Conservation (phyloP, 2,797 vertebrate species). For the Microctenopoma steveboyesi region DNA sequence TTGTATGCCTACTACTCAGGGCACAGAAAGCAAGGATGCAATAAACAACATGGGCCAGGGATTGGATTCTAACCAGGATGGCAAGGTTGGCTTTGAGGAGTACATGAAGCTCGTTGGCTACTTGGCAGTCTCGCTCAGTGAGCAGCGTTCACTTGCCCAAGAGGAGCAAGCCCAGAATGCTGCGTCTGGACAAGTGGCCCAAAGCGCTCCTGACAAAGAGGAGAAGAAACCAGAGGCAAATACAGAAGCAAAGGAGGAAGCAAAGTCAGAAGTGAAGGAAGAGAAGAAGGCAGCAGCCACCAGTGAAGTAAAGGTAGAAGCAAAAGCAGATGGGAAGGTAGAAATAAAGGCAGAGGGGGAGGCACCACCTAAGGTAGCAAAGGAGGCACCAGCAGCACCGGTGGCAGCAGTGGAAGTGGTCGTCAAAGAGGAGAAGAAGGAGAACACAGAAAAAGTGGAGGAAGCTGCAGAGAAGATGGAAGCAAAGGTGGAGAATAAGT, state of each 20-base stretch:
- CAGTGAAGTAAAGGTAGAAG: constrained; percentile 45
- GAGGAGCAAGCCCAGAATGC: constrained; percentile 56
- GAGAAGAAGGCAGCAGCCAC: constrained; percentile 27
- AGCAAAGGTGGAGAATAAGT: constrained; percentile 65
- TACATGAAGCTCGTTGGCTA: constrained; percentile 85
- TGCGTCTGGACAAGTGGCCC: constrained; percentile 48
- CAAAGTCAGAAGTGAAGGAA: constrained; percentile 28
- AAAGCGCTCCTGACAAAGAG: constrained; percentile 37
- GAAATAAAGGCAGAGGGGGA: constrained; percentile 50
- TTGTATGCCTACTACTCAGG: constrained; percentile 65
- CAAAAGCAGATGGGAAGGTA: constrained; percentile 25
- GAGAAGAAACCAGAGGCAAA: constrained; percentile 43
- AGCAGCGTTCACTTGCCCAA: constrained; percentile 55
- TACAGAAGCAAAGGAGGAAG: constrained; percentile 37
- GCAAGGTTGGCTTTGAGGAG: constrained; percentile 83
- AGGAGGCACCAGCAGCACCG: constrained; percentile 13
- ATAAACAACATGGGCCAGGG: constrained; percentile 77
- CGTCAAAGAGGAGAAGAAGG: constrained; percentile 18
- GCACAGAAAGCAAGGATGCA: constrained; percentile 77
- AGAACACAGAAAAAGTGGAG: constrained; percentile 41
- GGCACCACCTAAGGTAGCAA: constrained; percentile 22
- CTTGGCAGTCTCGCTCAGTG: constrained; percentile 75
- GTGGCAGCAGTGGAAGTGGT: constrained; percentile 1
- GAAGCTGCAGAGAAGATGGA: constrained; percentile 39
- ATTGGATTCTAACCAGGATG: constrained; percentile 79